Evolutionary conservation across 2,888 invertebrate species (phyloP), one percentile per base, ranked within the genome.

Genomic region (Linnaemya tessellans): DNA sequence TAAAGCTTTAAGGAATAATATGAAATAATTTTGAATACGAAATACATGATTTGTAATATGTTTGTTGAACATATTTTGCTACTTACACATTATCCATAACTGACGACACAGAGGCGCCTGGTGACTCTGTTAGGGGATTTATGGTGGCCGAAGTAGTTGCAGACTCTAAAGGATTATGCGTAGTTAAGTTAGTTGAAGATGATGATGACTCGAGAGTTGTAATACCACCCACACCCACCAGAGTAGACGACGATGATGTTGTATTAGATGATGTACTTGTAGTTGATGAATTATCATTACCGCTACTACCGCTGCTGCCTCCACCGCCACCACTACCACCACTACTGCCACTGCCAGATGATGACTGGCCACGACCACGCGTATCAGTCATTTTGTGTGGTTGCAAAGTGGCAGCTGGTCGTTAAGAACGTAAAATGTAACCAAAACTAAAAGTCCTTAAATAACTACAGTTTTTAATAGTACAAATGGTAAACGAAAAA

Each of bases 311-410:
- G 84, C 88, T 86, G 87, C 88, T 68, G 87, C 88, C 83, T 87
- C 88, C 84, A 87, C 88, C 67, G 87, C 88, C 83, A 87, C 88
- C 70, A 71, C 88, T 49, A 85, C 88, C 35, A 83, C 87, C 85
- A 85, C 67, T 56, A 43, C 81, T 71, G 75, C 84, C 89, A 74
- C 88, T 82, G 79, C 87, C 84, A 65, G 82, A 80, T 75, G 85
- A 82, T 60, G 81, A 85, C 88, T 89, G 89, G 87, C 75, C 82
- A 71, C 89, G 89, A 82, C 92, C 91, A 87, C 92, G 91, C 80
- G 92, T 90, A 89, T 92, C 92, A 89, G 92, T 92, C 92, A 92
- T 92, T 87, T 86, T 89, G 86, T 82, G 86, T 85, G 81, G 74
- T 79, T 80, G 70, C 54, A 41, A 77, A 77, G 78, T 84, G 80